A percentile compares a stretch with the other conserved stretches of the same genome.
These are phyloP conservation scores for Cepaea nemoralis DNA, from an alignment of 1,140 invertebrate species.

Conservation along the genomic window DNA sequence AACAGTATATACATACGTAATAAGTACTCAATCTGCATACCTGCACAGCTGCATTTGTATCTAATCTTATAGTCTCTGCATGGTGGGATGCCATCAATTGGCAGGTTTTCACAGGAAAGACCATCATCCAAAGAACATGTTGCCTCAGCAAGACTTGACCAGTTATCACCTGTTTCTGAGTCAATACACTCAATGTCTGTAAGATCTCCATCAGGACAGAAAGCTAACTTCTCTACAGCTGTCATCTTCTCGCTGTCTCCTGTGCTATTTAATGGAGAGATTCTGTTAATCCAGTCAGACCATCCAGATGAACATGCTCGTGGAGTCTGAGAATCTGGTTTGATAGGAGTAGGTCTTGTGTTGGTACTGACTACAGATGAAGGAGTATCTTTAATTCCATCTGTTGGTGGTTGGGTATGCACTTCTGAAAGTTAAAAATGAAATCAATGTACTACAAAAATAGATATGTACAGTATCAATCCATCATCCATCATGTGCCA, in stretches of 20 bases:
- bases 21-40: too few relatives aligned
- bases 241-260: slow-evolving; percentile 50
- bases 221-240: slow-evolving; percentile 40
- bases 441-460: too few relatives aligned
- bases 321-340: not conserved
- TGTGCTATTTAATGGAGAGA: slow-evolving; percentile 46
- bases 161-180: slow-evolving; percentile 47
- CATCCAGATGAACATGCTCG: slow-evolving; percentile 40
- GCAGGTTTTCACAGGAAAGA: slow-evolving; percentile 52
- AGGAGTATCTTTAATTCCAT: not conserved
- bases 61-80: slow-evolving; percentile 72
- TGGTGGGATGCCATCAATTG: slow-evolving; percentile 42
- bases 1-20: too few relatives aligned
- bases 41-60: slow-evolving; percentile 68
- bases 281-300: slow-evolving; percentile 59
- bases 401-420: slow-evolving; percentile 22
- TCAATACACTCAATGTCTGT: slow-evolving; percentile 56
- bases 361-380: not conserved
- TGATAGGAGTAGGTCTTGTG: not conserved
- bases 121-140: slow-evolving; percentile 54
- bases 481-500: too few relatives aligned
- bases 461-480: too few relatives aligned
- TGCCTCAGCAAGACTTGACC: slow-evolving; percentile 52
- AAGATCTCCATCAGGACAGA: slow-evolving; percentile 56
- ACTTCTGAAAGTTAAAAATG: not conserved